A percentile compares a stretch with the other conserved stretches of the same genome.
These are phyloP conservation scores for Torymus auratus DNA, from an alignment of 2,888 invertebrate genomes.

Conservation along the genomic window DNA sequence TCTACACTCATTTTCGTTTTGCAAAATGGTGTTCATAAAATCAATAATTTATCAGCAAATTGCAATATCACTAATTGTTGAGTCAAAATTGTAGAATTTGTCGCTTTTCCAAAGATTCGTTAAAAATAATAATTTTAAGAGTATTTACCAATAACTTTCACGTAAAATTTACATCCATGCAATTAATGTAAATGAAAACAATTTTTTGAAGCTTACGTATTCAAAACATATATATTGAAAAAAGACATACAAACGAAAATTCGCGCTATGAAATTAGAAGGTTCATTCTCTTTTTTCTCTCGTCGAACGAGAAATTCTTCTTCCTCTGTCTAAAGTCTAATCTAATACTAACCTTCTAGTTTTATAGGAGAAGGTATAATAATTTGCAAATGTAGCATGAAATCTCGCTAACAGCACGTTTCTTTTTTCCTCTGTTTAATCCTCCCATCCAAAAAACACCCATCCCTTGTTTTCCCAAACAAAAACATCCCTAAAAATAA, in stretches of 20 bases:
- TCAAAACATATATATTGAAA: not conserved
- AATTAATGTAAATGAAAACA: conserved; percentile 27
- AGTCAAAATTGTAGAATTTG: conserved; percentile 32
- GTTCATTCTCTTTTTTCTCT: conserved; percentile 52
- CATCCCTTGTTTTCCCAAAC: conserved; percentile 56
- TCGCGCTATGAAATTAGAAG: conserved; percentile 58
- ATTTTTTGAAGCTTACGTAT: conserved; percentile 7
- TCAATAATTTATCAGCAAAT: conserved; percentile 53
- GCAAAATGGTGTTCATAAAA: conserved; percentile 58
- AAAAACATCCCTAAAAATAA: conserved; percentile 17
- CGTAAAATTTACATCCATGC: conserved; percentile 37
- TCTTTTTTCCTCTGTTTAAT: conserved; percentile 69
- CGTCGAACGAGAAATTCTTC: conserved; percentile 9
- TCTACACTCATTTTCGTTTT: conserved; percentile 30
- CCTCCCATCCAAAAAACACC: conserved; percentile 50
- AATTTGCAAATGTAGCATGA: conserved; percentile 69
- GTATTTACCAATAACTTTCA: conserved; percentile 18
- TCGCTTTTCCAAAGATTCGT: conserved; percentile 38
- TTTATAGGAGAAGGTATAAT: conserved; percentile 59
- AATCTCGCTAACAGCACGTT: conserved; percentile 74
- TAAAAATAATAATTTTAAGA: conserved; percentile 16
- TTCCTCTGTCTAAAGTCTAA: conserved; percentile 23
- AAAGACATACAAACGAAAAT: conserved; percentile 24
- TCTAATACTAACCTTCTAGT: conserved; percentile 59
- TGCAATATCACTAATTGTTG: conserved; percentile 33